Conservation (phyloP, 2,888 invertebrate species). For the Cataglyphis rosenhaueri region DNA sequence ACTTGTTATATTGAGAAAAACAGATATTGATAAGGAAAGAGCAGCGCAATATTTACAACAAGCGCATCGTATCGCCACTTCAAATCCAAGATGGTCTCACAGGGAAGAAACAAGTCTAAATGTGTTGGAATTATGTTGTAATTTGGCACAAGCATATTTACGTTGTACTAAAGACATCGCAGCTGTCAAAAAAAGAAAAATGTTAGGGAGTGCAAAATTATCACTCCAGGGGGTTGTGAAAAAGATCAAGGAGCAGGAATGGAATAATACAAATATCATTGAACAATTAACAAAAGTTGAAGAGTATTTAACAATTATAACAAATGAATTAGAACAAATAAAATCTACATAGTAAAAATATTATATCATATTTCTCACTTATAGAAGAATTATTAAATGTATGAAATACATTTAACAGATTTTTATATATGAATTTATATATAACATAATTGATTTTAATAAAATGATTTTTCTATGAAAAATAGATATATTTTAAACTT, state of each 20-base stretch:
- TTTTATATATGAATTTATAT: background rate
- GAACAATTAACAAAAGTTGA: conserved; percentile 80
- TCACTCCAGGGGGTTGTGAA: conserved; percentile 82
- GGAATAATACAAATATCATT: conserved; percentile 79
- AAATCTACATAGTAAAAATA: conserved; percentile 34
- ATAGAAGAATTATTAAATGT: background rate
- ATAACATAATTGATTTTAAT: background rate
- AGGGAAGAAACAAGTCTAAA: conserved; percentile 87
- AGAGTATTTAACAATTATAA: conserved; percentile 76
- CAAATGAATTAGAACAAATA: conserved; percentile 61
- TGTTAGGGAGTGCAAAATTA: conserved; percentile 82
- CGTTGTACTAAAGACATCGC: conserved; percentile 86
- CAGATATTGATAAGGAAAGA: conserved; percentile 81
- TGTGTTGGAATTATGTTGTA: conserved; percentile 88
- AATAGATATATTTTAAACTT: background rate
- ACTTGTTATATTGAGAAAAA: conserved; percentile 86
- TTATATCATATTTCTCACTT: background rate
- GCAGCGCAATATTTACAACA: conserved; percentile 91
- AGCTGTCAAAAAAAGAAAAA: conserved; percentile 84
- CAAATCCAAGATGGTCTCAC: conserved; percentile 89
- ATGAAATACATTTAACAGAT: background rate
- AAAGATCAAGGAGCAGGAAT: conserved; percentile 84
- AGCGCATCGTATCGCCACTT: conserved; percentile 90
- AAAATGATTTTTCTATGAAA: background rate
- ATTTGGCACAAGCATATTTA: conserved; percentile 88